Evolutionary conservation across 1,140 invertebrate species (phyloP).

Genomic region (Drosophila eugracilis): DNA sequence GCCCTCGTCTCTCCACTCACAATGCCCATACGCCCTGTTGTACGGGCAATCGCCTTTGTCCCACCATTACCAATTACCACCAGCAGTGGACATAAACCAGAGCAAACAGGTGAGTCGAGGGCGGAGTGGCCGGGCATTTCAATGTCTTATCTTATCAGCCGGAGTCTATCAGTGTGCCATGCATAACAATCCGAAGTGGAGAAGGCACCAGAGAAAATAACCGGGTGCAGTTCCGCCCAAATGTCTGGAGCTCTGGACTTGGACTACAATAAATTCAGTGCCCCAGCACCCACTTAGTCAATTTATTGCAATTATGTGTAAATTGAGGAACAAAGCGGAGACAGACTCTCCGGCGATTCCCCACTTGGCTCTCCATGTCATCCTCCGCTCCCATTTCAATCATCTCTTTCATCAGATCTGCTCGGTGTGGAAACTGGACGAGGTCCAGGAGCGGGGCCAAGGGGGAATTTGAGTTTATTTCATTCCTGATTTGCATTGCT

Average conservation of each 20-base stretch:
- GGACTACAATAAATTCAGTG: conserved; percentile 47
- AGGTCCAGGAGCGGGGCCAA: conserved; percentile 3
- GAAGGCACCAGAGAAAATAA: neutral
- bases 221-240: conserved; percentile 22
- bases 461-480: conserved; percentile 4
- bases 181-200: conserved; percentile 26
- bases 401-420: neutral
- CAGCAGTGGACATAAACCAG: conserved; percentile 24
- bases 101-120: conserved; percentile 7
- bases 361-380: neutral
- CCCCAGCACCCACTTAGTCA: conserved; percentile 50
- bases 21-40: conserved; percentile 68
- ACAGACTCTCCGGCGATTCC: conserved; percentile 19
- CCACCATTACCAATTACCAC: conserved; percentile 40
- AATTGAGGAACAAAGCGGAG: conserved; percentile 76
- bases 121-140: conserved; percentile 10
- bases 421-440: conserved; percentile 1
- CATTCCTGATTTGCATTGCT: neutral
- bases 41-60: conserved; percentile 37
- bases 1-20: conserved; percentile 56
- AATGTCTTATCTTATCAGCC: conserved; percentile 67
- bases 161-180: conserved; percentile 54
- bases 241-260: conserved; percentile 1
- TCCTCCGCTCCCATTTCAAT: conserved; percentile 11
- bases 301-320: conserved; percentile 83